Evolutionary conservation across 2,797 vertebrate species (phyloP).

Genomic region (Melanotaenia maccullochi): DNA sequence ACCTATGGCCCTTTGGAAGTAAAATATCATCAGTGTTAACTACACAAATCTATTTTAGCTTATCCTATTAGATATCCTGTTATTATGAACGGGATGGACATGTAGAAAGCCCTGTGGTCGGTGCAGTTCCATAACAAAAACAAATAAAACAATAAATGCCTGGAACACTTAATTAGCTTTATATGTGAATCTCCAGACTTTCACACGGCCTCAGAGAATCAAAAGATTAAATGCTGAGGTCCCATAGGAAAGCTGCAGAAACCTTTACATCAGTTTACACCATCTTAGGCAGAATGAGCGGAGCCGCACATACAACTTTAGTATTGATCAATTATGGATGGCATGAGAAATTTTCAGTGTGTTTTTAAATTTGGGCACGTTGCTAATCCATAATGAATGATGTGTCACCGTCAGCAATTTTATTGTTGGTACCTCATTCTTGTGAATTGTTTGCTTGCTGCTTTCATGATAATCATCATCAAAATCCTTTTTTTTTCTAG

Average conservation of each 20-base stretch:
- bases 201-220: slow-evolving; percentile 27
- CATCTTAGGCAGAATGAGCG: slow-evolving; percentile 38
- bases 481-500: slow-evolving; percentile 3
- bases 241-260: slow-evolving; percentile 41
- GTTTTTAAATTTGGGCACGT: slow-evolving; percentile 63
- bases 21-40: not conserved
- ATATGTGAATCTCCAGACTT: slow-evolving; percentile 43
- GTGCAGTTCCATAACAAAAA: not conserved
- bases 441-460: slow-evolving; percentile 14
- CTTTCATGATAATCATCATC: slow-evolving; percentile 21
- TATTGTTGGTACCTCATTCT: slow-evolving; percentile 52
- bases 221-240: slow-evolving; percentile 43
- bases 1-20: not conserved
- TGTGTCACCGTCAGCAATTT: slow-evolving; percentile 44
- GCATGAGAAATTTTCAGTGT: slow-evolving; percentile 49
- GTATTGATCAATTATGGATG: slow-evolving; percentile 76
- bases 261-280: slow-evolving; percentile 60
- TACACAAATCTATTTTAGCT: not conserved
- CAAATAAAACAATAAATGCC: slow-evolving; percentile 12
- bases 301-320: slow-evolving; percentile 56
- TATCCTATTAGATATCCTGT: not conserved
- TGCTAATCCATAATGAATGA: slow-evolving; percentile 74
- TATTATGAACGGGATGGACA: not conserved
- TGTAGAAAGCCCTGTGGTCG: not conserved
- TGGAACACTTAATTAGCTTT: slow-evolving; percentile 46